Base-by-base conservation (phyloP, 1,140 invertebrate genomes). In the Telenomus remus region DNA sequence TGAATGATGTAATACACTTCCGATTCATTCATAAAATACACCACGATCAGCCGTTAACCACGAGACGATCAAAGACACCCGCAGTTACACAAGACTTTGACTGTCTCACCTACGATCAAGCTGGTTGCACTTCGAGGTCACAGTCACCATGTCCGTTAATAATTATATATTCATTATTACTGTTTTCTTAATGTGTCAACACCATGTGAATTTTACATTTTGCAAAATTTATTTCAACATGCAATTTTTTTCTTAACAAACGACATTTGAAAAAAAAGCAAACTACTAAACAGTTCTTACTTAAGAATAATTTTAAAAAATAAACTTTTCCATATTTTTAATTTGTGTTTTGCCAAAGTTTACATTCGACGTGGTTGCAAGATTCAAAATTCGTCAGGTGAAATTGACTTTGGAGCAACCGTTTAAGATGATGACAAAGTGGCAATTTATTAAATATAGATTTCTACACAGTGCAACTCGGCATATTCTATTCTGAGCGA, bases 11-110 rank as follows among this genome's bases (percentile, higher is more conserved):
- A 53, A 70, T 14, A 43, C 16, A 61, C 50, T 61, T 55, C 49
- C 42, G 15, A 39, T 70, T 70, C 68, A 63, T 71, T 57, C 68
- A 71, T 71, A 46, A 63, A 71, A 13, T 37, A 16, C 8, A 16
- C 35, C 37, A 42, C 57, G 46, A 56, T 57, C 50, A 57, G 5
- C 33, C 42, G 34, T 63, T 71, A 70, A 63, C 43, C 50, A 14
- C 44, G 10, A 6, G 19, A 59, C 19, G 49, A 60, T 70, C 50
- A 60, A 59, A 70, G 43, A 49, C 35, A 11, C 33, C 44, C 34
- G 66, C 47, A 34, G 10, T 37, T 42, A 61, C 15, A 27, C 54
- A 51, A 46, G 37, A 3, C 19, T 27, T 49, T 43, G 42, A 48
- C 53, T 57, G 47, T 37, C 19, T 66, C 54, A 43, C 57, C 33